These are phyloP conservation scores for Myotis daubentonii DNA, from an alignment of 2,797 vertebrate genomes.

Conservation along the genomic window DNA sequence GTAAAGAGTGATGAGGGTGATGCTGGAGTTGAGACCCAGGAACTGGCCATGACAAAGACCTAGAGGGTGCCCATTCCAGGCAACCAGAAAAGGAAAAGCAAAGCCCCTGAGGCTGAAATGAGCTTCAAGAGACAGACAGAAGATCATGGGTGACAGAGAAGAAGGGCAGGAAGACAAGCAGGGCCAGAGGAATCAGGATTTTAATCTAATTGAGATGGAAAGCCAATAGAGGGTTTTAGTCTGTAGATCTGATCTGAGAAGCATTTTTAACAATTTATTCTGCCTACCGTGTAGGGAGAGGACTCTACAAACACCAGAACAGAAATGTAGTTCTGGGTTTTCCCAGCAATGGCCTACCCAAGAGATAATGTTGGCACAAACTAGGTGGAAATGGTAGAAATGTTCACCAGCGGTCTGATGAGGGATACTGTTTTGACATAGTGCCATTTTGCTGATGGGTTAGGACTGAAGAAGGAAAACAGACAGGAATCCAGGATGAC, in stretches of 20 bases:
- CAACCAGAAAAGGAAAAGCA: background rate
- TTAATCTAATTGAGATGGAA: conserved; percentile 17
- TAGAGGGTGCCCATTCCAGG: background rate
- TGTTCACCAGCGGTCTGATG: background rate
- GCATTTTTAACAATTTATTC: background rate
- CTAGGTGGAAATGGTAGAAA: background rate
- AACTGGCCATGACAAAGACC: background rate
- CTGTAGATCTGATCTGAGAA: background rate
- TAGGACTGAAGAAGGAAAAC: background rate
- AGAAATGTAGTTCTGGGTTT: background rate
- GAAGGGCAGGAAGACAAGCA: background rate
- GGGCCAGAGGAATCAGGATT: background rate
- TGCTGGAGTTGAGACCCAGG: background rate
- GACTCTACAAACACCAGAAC: background rate
- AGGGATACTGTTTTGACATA: background rate
- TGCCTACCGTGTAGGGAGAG: background rate
- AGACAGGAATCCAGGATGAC: background rate
- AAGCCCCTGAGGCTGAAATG: background rate
- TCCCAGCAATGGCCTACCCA: background rate
- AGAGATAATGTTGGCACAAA: background rate
- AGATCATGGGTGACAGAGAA: background rate
- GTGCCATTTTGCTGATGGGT: background rate
- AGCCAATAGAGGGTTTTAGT: background rate
- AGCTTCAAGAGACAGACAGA: background rate
- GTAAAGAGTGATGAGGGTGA: background rate